Evolutionary conservation across 2,797 vertebrate species (phyloP), one percentile per base, ranked within the genome.

Genomic region (Dallia pectoralis): DNA sequence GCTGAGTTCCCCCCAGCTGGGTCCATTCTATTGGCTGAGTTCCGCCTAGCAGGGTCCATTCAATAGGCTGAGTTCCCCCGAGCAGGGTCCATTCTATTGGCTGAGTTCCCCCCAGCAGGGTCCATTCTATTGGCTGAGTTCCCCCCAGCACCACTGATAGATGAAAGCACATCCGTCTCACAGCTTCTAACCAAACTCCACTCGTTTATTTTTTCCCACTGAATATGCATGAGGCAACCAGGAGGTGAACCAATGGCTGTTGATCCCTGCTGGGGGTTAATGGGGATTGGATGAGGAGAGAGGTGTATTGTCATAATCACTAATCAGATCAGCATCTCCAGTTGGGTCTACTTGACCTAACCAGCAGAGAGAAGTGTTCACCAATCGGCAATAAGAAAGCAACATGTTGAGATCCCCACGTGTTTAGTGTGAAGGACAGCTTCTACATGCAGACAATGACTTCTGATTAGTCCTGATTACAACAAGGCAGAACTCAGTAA

Each of bases 391-490:
- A n/a, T n/a, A n/a, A n/a, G n/a, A n/a, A n/a, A n/a, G n/a, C n/a
- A n/a, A n/a, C n/a, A n/a, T n/a, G n/a, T n/a, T n/a, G n/a, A n/a
- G n/a, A n/a, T n/a, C n/a, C n/a, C n/a, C n/a, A n/a, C n/a, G n/a
- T n/a, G n/a, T n/a, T n/a, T n/a, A n/a, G n/a, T n/a, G n/a, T n/a
- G n/a, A n/a, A n/a, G n/a, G n/a, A n/a, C n/a, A n/a, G n/a, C n/a
- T n/a, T n/a, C n/a, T n/a, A 75, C 69, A 72, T 73, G 70, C 67
- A 74, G 69, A 79, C 79, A 81, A 84, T 71, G 75, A 73, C 77
- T 72, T 77, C 80, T 87, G 82, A 87, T 87, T 86, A 81, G 80
- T 76, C 74, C 77, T 85, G 82, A 87, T 86, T 86, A 86, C n/a
- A n/a, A n/a, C n/a, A n/a, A n/a, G n/a, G n/a, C 70, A 61, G 80